Evolutionary conservation across 2,797 vertebrate species (phyloP).

Genomic region (Thaleichthys pacificus): DNA sequence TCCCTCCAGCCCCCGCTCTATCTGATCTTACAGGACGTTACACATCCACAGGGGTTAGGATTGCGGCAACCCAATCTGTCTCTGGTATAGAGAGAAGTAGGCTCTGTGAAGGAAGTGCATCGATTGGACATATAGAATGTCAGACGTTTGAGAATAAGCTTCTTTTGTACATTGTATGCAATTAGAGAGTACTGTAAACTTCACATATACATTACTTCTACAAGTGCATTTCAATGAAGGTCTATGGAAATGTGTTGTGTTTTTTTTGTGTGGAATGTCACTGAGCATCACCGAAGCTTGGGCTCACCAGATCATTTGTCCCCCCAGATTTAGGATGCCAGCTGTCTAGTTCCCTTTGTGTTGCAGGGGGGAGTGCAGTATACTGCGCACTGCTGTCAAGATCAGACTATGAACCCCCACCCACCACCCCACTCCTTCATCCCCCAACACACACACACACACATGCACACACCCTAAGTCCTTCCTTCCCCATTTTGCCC

Average conservation of each 20-base stretch:
- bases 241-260: slow-evolving; percentile 4
- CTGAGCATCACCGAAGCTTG: slow-evolving; percentile 47
- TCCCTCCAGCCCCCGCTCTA: slow-evolving; percentile 48
- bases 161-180: neutral
- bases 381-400: slow-evolving; percentile 54
- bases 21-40: slow-evolving; percentile 64
- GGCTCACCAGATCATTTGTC: slow-evolving; percentile 58
- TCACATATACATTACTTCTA: neutral
- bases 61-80: slow-evolving; percentile 67
- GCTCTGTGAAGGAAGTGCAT: slow-evolving; percentile 49
- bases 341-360: slow-evolving; percentile 66
- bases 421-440: neutral
- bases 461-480: slow-evolving; percentile 1
- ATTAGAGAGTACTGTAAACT: slow-evolving; percentile 10
- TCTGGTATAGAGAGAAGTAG: slow-evolving; percentile 48
- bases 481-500: slow-evolving; percentile 39
- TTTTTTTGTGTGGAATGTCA: slow-evolving; percentile 6
- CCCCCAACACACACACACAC: neutral
- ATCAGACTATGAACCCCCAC: slow-evolving; percentile 43
- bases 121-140: neutral
- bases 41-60: slow-evolving; percentile 59
- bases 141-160: slow-evolving; percentile 14
- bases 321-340: slow-evolving; percentile 63
- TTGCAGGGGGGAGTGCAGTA: slow-evolving; percentile 31
- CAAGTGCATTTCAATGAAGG: neutral